Base-by-base conservation (phyloP, 2,888 invertebrate genomes). In the Cabera pusaria region DNA sequence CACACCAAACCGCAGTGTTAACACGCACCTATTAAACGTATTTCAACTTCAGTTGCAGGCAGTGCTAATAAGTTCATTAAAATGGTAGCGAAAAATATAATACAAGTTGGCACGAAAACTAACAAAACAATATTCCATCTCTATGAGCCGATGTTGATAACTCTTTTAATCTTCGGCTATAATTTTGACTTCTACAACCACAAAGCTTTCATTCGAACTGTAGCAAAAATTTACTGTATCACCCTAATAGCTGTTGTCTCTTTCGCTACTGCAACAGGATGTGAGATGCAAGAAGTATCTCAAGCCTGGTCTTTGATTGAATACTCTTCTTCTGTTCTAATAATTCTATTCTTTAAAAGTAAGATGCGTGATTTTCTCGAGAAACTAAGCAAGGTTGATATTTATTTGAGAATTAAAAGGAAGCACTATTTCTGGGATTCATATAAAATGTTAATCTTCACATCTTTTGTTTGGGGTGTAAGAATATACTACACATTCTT, bases 301-400 rank as follows among this genome's bases (percentile, higher is more conserved):
- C 72, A 72, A 38, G 29, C 65, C 0, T 82, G 81, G 78, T 72
- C 82, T 0, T 32, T 79, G 1, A 11, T 76, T 0, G 85, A 86
- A 54, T 85, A 84, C 21, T 45, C 60, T 0, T 37, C 50, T 0
- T 74, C 76, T 0, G 71, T 76, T 0, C 14, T 67, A 0, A 39
- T 71, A 0, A 64, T 80, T 26, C 31, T 78, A 2, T 51, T 70
- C 11, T 67, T 64, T 1, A 64, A 66, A 5, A 79, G 72, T 27
- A 64, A 69, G 35, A 47, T 72, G 0, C 42, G 49, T 1, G 20
- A 18, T 1, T 85, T 74, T 31, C 63, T 81, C 3, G 22, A 54
- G 0, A 69, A 63, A 2, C 18, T 84, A 1, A 31, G 44, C 0
- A 50, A 59, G 6, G 57, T 84, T 0, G 86, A 87, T 12, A 41